Evolutionary conservation across 2,888 invertebrate genomes (phyloP), one percentile per base, ranked within the genome.

Genomic region (Priapulus caudatus): DNA sequence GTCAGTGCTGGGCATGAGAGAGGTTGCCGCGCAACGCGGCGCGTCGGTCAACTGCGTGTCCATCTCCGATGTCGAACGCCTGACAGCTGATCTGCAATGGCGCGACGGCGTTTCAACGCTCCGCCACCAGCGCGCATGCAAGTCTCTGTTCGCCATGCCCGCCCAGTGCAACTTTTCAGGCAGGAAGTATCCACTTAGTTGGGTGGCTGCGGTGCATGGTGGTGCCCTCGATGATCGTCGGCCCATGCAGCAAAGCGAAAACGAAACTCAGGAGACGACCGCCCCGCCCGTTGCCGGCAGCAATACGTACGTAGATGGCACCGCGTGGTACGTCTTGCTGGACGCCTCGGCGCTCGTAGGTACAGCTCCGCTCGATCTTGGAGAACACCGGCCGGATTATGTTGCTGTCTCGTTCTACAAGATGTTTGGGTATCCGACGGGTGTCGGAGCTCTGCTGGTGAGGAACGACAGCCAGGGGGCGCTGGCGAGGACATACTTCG

Each of bases 161-260:
- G 93, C 90, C 0, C 87, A 92, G 69, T 91, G 89, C 65, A 97
- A 97, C 71, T 97, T 92, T 67, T 88, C 86, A 64, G 97, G 97
- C 0, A 79, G 77, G 50, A 93, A 93, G 70, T 88, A 89, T 72
- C 88, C 90, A 0, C 68, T 91, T 43, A 65, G 77, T 2, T 82
- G 86, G 79, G 80, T 89, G 46, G 63, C 77, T 20, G 67, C 73
- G 45, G 76, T 83, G 4, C 79, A 80, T 61, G 67, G 75, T 59
- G 84, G 85, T n/a, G 58, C 54, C 4, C 54, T 69, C 48, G 52
- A 57, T n/a, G n/a, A n/a, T n/a, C n/a, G n/a, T n/a, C n/a, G n/a
- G n/a, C n/a, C n/a, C n/a, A n/a, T n/a, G n/a, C n/a, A n/a, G n/a
- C n/a, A n/a, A n/a, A n/a, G n/a, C n/a, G n/a, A n/a, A n/a, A n/a